phyloP scores from a whole-genome alignment of 2,113 vertebrate species.

The Myiozetetes cayanensis region DNA sequence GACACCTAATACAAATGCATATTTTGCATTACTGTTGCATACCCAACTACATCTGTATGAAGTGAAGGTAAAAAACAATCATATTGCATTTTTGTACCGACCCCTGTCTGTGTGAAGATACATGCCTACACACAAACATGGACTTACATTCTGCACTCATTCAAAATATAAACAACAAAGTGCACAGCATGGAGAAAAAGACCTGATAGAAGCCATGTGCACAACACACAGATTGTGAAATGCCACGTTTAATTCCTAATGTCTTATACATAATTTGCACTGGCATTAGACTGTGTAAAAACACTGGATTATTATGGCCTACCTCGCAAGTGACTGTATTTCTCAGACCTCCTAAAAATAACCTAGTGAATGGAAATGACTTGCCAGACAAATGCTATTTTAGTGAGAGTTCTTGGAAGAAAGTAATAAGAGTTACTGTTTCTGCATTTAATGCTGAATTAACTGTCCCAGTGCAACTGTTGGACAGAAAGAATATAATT shows the following conservation, averaged over 20 bases:
- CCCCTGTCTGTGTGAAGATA: background rate
- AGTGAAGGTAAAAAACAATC: background rate
- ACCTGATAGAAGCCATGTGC: background rate
- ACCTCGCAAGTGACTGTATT: background rate
- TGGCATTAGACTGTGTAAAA: background rate
- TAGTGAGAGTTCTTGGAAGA: constrained; percentile 7
- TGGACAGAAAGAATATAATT: background rate
- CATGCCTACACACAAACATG: background rate
- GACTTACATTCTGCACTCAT: background rate
- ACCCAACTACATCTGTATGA: background rate
- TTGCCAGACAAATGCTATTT: constrained; percentile 4
- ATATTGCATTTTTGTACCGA: background rate
- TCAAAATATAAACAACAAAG: background rate
- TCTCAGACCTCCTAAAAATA: background rate
- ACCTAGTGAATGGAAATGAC: background rate
- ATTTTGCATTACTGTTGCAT: background rate
- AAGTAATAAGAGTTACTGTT: background rate
- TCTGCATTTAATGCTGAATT: background rate
- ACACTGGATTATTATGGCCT: background rate
- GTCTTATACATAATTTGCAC: background rate
- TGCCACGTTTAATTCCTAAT: background rate
- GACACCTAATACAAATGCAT: background rate
- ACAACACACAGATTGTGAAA: background rate
- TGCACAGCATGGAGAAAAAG: background rate
- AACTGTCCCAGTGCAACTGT: background rate